Base-by-base conservation (phyloP, 2,797 vertebrate genomes). In the Meda fulgida region DNA sequence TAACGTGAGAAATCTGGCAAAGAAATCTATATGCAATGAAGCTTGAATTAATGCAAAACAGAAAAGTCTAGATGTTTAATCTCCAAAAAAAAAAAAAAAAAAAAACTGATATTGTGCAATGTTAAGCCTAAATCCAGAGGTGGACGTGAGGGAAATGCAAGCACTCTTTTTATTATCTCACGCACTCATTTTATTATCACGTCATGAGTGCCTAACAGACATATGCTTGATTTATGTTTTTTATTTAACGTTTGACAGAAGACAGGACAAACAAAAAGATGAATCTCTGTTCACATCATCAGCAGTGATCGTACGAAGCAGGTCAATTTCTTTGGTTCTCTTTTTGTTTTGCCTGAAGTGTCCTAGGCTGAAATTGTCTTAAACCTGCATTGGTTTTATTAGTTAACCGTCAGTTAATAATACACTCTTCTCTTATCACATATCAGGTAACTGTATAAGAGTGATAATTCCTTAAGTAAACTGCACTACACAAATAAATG, bases 391-490 rank as follows among this genome's bases (percentile, higher is more conserved):
- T 70, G 79, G 76, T 78, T 80, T 82, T 65, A 86, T 77, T 76
- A 85, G 78, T 86, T 81, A 87, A 77, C 71, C 29, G 78, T 81
- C 80, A 23, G 63, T 89, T 86, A 70, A 58, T 85, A 85, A 84
- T 70, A 88, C 65, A 79, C 89, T 84, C 78, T 90, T 87, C 67
- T 81, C 67, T 81, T 72, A 88, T 85, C 76, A 87, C 87, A 87
- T 90, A 90, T 90, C 87, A 77, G 78, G 63, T 87, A 85, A 87
- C 84, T 83, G 82, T 88, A 60, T 88, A 89, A 90, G 87, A 88
- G 88, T 87, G 86, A 87, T 87, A 87, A 91, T 94, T 95, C 94
- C 91, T 91, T 92, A 94, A 93, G 91, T 86, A 89, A 89, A 92
- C 85, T 90, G 89, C 89, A 88, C 88, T 90, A 94, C 84, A 89